Evolutionary conservation across 2,113 vertebrate species (phyloP).

Genomic region (Leucoraja erinaceus): DNA sequence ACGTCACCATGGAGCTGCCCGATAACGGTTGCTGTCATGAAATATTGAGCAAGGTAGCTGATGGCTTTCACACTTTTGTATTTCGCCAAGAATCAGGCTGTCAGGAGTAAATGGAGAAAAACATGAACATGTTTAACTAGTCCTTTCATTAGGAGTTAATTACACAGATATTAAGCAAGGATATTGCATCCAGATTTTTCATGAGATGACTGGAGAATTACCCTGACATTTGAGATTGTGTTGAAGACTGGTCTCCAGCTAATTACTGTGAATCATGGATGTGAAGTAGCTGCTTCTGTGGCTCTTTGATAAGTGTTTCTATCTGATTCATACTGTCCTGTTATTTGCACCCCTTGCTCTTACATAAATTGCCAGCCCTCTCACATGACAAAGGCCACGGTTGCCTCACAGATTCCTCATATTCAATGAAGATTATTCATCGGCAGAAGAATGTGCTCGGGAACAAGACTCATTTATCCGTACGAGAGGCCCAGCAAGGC

Average conservation of each 20-base stretch:
- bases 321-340: background rate
- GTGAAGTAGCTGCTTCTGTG: background rate
- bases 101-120: background rate
- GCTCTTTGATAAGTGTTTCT: constrained; percentile 8
- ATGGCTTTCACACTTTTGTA: no score
- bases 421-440: background rate
- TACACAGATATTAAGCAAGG: background rate
- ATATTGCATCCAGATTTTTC: background rate
- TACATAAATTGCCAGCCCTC: background rate
- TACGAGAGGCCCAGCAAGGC: background rate
- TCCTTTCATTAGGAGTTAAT: background rate
- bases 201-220: background rate
- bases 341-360: background rate
- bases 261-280: constrained; percentile 5
- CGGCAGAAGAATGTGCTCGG: background rate
- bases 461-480: background rate
- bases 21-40: background rate
- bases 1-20: background rate
- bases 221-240: background rate
- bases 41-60: background rate
- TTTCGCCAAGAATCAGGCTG: background rate
- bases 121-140: background rate
- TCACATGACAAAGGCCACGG: background rate
- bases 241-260: background rate
- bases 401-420: background rate